Conservation (phyloP, 2,113 vertebrate species). For the Coregonus clupeaformis region DNA sequence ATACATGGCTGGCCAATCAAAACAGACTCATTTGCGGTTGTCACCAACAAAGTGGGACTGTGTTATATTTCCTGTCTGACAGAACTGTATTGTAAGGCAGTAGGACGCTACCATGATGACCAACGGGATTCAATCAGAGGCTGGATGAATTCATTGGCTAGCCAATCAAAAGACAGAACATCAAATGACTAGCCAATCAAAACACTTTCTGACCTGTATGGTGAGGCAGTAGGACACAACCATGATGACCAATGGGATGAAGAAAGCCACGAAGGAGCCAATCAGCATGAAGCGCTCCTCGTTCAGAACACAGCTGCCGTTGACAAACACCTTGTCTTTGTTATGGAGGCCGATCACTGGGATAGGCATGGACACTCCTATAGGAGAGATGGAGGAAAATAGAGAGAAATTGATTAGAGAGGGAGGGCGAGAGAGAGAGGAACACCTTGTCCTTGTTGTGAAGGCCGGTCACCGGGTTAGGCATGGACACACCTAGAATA, state of each 20-base stretch:
- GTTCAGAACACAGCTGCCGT: constrained; percentile 89
- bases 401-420: background rate
- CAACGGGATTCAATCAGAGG: too few relatives aligned
- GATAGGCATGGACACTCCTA: constrained; percentile 93
- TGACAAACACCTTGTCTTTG: constrained; percentile 88
- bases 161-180: background rate
- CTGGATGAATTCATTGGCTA: background rate
- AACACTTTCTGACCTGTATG: constrained; percentile 62
- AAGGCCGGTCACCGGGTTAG: background rate
- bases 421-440: background rate
- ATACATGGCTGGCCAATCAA: too few relatives aligned
- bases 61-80: too few relatives aligned
- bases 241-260: constrained; percentile 98
- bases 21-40: too few relatives aligned
- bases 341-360: constrained; percentile 93
- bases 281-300: constrained; percentile 94
- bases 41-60: too few relatives aligned
- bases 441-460: background rate
- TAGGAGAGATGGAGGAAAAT: background rate
- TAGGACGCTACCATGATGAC: too few relatives aligned
- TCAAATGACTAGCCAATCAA: background rate
- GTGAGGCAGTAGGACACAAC: constrained; percentile 95
- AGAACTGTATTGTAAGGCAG: too few relatives aligned
- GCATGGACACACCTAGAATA: too few relatives aligned
- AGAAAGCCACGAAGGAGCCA: constrained; percentile 97